Percentiles rank a stretch among this genome's conserved stretches.
Evolutionary conservation across 2,888 invertebrate genomes (phyloP).

Genomic region (Anorthoa munda): DNA sequence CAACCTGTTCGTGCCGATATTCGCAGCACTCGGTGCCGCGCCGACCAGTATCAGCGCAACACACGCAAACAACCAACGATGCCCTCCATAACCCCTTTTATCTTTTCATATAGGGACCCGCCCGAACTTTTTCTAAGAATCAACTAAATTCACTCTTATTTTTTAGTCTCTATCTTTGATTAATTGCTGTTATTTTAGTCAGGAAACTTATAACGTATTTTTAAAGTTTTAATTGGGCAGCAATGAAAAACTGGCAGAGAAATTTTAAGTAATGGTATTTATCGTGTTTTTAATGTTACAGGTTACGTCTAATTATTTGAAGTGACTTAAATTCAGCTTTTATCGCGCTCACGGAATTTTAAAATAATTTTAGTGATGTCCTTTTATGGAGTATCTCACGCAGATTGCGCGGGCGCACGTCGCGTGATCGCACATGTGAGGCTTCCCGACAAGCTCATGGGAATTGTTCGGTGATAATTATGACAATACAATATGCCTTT

Average conservation of each 20-base stretch:
- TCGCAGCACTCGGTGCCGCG: conserved; percentile 46
- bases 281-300: conserved; percentile 23
- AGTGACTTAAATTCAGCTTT: conserved; percentile 8
- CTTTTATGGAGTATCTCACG: conserved; percentile 74
- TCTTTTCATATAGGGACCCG: conserved; percentile 36
- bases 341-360: conserved; percentile 13
- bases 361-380: conserved; percentile 59
- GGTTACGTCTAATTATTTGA: background rate
- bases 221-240: conserved; percentile 38
- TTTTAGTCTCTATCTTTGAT: conserved; percentile 10
- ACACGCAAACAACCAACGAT: conserved; percentile 50
- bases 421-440: conserved; percentile 79
- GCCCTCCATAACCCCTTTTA: conserved; percentile 55
- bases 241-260: conserved; percentile 18
- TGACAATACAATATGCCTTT: conserved; percentile 35
- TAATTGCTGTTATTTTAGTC: conserved; percentile 25
- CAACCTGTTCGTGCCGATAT: conserved; percentile 64
- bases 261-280: conserved; percentile 26
- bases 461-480: conserved; percentile 71
- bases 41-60: conserved; percentile 29
- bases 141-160: conserved; percentile 21
- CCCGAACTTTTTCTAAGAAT: conserved; percentile 54
- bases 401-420: conserved; percentile 72
- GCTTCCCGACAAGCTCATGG: conserved; percentile 80
- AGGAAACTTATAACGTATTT: conserved; percentile 19